Evolutionary conservation across 2,113 vertebrate species (phyloP).

Genomic region (Scolopax mira): DNA sequence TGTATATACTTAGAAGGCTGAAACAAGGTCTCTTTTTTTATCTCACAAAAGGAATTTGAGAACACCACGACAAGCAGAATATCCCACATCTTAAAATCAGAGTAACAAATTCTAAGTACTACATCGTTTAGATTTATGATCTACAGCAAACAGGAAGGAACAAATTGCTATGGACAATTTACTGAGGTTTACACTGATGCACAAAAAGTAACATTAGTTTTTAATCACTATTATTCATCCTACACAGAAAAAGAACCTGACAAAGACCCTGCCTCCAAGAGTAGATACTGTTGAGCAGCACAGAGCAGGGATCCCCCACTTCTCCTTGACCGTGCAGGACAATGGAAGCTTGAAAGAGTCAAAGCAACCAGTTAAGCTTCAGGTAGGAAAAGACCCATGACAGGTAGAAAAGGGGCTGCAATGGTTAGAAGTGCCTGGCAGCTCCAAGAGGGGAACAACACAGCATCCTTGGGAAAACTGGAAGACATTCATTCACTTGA

Average conservation of each 20-base stretch:
- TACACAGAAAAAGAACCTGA: not conserved
- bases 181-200: not conserved
- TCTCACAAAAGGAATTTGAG: not conserved
- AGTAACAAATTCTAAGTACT: not conserved
- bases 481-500: not conserved
- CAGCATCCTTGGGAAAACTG: not conserved
- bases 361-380: not conserved
- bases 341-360: not conserved
- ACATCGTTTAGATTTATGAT: not conserved
- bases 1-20: too few species aligned
- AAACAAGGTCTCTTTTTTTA: too few species aligned
- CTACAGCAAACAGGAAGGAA: not conserved
- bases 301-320: not conserved
- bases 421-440: not conserved
- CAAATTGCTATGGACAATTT: not conserved
- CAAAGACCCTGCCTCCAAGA: not conserved
- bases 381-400: rapidly evolving
- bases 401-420: not conserved
- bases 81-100: not conserved
- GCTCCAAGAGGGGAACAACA: not conserved
- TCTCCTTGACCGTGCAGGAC: not conserved
- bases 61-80: not conserved
- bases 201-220: not conserved
- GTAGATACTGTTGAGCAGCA: not conserved
- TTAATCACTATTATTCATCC: not conserved